A percentile compares a stretch with the other conserved stretches of the same genome.
phyloP scores from a whole-genome alignment of 1,140 invertebrate species.

The Ceratina australensis region DNA sequence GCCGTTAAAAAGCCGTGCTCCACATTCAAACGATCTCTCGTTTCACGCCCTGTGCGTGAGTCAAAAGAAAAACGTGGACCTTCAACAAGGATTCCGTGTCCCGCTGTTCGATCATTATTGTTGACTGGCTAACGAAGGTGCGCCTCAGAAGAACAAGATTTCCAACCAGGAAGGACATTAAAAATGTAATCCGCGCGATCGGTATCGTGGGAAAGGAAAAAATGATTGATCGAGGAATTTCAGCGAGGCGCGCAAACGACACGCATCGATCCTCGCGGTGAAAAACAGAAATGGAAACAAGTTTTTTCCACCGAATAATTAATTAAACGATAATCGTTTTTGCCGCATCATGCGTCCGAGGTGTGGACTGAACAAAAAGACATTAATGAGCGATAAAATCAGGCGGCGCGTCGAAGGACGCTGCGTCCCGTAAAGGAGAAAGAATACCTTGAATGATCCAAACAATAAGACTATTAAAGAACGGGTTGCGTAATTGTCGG shows the following conservation, averaged over 20 bases:
- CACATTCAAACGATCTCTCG: slow-evolving; percentile 46
- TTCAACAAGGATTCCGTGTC: neutral
- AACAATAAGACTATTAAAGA: slow-evolving; percentile 42
- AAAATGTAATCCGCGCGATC: slow-evolving; percentile 1
- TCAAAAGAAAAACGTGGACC: slow-evolving; percentile 3
- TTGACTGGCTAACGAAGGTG: slow-evolving; percentile 1
- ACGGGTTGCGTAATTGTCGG: slow-evolving; percentile 14
- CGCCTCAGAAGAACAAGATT: neutral
- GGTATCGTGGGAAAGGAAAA: slow-evolving; percentile 16
- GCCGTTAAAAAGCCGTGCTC: slow-evolving; percentile 6
- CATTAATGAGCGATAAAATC: slow-evolving; percentile 21
- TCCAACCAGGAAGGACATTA: slow-evolving; percentile 23
- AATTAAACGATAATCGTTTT: neutral
- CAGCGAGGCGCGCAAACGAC: no score
- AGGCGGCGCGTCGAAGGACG: slow-evolving; percentile 28
- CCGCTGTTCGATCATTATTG: neutral
- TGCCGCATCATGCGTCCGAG: no score
- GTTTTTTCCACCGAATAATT: neutral
- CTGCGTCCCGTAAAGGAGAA: slow-evolving; percentile 11
- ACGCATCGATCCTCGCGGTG: no score
- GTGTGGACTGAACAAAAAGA: neutral
- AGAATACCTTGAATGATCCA: slow-evolving; percentile 8
- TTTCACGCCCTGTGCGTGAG: slow-evolving; percentile 16
- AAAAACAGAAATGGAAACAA: no score
- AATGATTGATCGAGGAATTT: neutral